These are phyloP conservation scores for Pasiphila rectangulata DNA, from an alignment of 2,888 invertebrate species.

Conservation along the genomic window DNA sequence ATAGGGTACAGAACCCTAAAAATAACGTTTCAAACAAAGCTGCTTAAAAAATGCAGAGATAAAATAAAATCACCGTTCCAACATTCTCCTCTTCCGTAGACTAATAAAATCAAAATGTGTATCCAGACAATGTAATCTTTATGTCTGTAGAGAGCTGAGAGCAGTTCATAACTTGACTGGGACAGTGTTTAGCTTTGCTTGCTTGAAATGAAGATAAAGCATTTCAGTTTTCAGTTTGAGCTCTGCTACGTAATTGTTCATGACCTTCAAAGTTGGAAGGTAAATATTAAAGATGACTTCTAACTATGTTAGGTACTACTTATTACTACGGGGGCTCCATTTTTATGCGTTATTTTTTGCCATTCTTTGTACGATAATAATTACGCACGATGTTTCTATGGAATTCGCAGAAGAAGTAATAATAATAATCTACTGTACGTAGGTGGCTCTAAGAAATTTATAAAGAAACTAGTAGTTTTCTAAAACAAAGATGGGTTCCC, in stretches of 20 bases:
- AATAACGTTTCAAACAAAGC: not conserved
- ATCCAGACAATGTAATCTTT: slow-evolving; percentile 4
- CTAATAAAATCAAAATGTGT: slow-evolving; percentile 10
- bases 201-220: slow-evolving; percentile 7
- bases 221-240: not conserved
- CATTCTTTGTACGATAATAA: no score
- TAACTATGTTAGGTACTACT: no score
- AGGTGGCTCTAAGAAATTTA: no score
- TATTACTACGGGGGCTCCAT: no score
- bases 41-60: slow-evolving; percentile 4
- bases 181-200: not conserved
- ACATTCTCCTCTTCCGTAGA: not conserved
- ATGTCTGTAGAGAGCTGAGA: not conserved
- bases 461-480: no score
- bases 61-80: slow-evolving; percentile 3
- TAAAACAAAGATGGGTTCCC: no score
- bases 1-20: not conserved
- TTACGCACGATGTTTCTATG: no score
- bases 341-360: no score
- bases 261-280: slow-evolving; percentile 6
- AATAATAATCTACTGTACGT: no score
- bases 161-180: slow-evolving; percentile 1
- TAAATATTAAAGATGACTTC: no score
- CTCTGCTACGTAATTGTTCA: slow-evolving; percentile 5
- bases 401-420: no score